Evolutionary conservation across 1,140 invertebrate genomes (phyloP), one percentile per base, ranked within the genome.

Genomic region (Calliopsis andreniformis): DNA sequence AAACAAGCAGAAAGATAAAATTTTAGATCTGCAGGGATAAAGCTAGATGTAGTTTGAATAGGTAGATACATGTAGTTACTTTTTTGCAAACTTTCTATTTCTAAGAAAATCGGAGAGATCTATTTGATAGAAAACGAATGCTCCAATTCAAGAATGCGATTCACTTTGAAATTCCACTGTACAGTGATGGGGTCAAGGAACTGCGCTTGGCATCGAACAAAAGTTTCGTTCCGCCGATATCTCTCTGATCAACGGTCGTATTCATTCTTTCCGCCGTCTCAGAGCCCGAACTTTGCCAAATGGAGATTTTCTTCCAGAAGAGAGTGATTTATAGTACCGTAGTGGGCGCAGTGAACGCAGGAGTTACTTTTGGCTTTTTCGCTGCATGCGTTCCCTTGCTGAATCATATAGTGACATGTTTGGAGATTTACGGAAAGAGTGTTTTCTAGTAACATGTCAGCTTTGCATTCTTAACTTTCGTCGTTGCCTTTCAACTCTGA

Each of bases 211-310:
- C 72, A 68, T 59, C 39, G 63, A 16, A 55, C n/a, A 68, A 76
- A 76, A 76, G 64, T 76, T 59, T 59, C 42, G 49, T 66, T 42
- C 63, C 42, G 51, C 28, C 55, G 53, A 59, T 59, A 68, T 69
- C 72, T 68, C 63, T 16, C 32, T 14, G 32, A 76, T 68, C 72
- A 42, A 47, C n/a, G 23, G 16, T 14, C 42, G 18, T 32, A 32
- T 51, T 68, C 53, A 43, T 76, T 76, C 64, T 59, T 76, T 18
- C 14, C 23, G 43, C 53, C 14, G 61, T 32, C 39, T 32, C 32
- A 16, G 28, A 58, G 8, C 3, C 16, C 3, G 62, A 45, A 67
- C 64, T 51, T 59, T 59, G 64, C 64, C 72, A 76, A 76, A 76
- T 51, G 55, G 20, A 42, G 39, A 59, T 68, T 76, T 76, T 53